Evolutionary conservation across 2,113 vertebrate genomes (phyloP), one percentile per base, ranked within the genome.

Genomic region (Empidonax alnorum): DNA sequence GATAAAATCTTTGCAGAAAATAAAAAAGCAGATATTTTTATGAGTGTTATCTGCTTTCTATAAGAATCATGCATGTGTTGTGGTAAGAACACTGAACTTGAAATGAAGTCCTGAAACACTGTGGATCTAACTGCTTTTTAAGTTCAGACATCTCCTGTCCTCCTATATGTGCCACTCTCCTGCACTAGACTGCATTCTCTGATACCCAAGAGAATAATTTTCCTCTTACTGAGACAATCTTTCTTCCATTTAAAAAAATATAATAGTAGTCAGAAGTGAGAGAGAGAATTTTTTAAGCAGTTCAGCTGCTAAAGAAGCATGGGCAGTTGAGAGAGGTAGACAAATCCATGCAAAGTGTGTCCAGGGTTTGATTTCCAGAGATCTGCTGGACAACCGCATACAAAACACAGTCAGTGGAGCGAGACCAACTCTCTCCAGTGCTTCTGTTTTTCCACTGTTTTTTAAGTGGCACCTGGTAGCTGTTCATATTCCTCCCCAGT

Each of bases 21-120:
- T 92, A 65, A 86, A 90, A 9, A 94, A 87, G 39, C 39, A 67
- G 86, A 84, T 96, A 88, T 84, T 95, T 95, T 94, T 89, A 75
- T 84, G 69, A 55, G 50, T 65, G 59, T 72, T 95, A 91, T 94
- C 73, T 96, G 44, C 66, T 95, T 93, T 94, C 61, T 77, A 91
- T 94, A 93, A 91, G 91, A 92, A 47, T 39, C 4, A 1, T 72
- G 55, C 72, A 52, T 94, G 47, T 84, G 28, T 89, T 93, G 56
- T 78, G 62, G 71, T 72, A 92, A 78, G 65, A 89, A 59, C n/a
- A 18, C 27, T 59, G 69, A 95, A 63, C 28, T 3, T 84, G 77
- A 78, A 67, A 78, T 37, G 27, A 78, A 89, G 39, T 63, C 9
- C 59, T 80, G 42, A 78, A 90, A 56, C 1, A 2, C 17, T 46